These are phyloP conservation scores for Nesoenas mayeri DNA, from an alignment of 2,113 vertebrate genomes.

Conservation along the genomic window DNA sequence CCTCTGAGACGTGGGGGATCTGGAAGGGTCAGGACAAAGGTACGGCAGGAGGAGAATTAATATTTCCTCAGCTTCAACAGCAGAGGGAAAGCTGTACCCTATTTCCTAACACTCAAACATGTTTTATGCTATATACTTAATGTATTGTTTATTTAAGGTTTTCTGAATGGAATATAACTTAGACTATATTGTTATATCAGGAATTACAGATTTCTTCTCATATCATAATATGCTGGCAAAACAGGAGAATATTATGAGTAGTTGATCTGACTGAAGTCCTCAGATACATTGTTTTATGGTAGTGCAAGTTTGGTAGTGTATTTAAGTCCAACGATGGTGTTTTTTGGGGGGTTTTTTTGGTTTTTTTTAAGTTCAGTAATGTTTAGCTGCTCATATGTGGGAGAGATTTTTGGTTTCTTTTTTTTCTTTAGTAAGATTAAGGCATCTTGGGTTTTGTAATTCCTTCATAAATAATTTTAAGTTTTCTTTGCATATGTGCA, in stretches of 20 bases:
- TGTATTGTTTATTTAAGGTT: background rate
- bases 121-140: fast-evolving
- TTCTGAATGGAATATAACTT: background rate
- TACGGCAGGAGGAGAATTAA: background rate
- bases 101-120: background rate
- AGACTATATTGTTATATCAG: background rate
- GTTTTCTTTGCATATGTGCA: constrained; percentile 62
- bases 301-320: background rate
- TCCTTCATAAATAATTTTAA: constrained; percentile 63
- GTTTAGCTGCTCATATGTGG: background rate
- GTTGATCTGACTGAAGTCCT: background rate
- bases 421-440: background rate
- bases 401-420: background rate
- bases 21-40: background rate
- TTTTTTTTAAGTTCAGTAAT: background rate
- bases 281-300: background rate
- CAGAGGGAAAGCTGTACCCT: background rate
- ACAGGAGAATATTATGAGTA: background rate
- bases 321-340: background rate
- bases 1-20: background rate
- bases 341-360: too few relatives aligned
- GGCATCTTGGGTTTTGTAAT: constrained; percentile 23
- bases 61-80: background rate
- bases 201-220: background rate
- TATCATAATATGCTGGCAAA: background rate